Conservation (phyloP, 2,113 vertebrate species). For the Potamarius usumacintae region DNA sequence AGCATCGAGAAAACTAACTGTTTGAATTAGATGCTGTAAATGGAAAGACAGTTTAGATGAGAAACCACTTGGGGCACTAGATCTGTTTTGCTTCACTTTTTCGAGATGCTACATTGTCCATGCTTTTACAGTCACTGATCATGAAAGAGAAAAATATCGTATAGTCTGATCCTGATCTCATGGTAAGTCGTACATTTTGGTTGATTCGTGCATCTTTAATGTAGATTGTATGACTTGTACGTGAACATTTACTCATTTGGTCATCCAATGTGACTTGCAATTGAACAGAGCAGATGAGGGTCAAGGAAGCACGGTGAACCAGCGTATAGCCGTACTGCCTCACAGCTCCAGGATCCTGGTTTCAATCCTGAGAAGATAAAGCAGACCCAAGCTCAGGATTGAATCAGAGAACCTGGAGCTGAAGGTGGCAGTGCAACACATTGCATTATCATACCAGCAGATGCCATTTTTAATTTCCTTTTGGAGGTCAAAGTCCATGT, state of each 20-base stretch:
- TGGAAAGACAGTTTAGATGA: too few species aligned
- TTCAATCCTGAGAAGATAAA: neutral
- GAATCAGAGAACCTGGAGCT: neutral
- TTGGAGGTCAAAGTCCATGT: neutral
- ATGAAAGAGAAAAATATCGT: too few species aligned
- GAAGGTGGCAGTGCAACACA: neutral
- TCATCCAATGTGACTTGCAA: neutral
- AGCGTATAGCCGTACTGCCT: neutral
- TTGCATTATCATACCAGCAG: neutral
- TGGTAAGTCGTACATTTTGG: too few species aligned
- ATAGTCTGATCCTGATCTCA: too few species aligned
- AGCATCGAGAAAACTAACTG: too few species aligned
- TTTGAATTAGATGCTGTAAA: too few species aligned
- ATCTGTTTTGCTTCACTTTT: too few species aligned
- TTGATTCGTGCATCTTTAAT: neutral
- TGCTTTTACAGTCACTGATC: too few species aligned
- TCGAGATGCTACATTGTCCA: too few species aligned
- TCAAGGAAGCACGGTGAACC: neutral
- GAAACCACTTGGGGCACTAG: too few species aligned
- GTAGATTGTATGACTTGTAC: neutral
- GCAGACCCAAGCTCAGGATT: neutral
- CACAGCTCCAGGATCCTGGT: neutral
- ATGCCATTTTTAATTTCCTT: conserved; percentile 7
- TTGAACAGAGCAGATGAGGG: neutral
- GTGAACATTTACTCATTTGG: neutral